Conservation (phyloP, 2,888 invertebrate species). For the Argyra leucocephala region DNA sequence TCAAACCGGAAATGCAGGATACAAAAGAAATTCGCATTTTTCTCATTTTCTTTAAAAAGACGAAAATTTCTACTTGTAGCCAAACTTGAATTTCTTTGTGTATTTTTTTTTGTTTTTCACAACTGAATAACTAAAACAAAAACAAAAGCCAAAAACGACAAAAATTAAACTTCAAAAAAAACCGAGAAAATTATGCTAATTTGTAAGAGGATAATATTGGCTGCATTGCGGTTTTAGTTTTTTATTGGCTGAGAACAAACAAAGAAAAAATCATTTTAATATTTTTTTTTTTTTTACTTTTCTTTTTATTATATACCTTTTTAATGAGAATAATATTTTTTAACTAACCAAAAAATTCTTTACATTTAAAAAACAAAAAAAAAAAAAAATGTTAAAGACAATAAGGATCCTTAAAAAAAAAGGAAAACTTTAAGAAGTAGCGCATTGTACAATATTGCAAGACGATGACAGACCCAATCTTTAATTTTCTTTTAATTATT, state of each 20-base stretch:
- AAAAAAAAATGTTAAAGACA: no score
- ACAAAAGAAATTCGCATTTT: neutral
- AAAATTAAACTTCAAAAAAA: neutral
- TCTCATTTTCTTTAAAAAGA: neutral
- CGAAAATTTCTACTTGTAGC: neutral
- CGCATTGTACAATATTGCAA: no score
- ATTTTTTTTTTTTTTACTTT: no score
- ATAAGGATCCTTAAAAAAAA: no score
- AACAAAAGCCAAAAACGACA: neutral
- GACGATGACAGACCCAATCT: no score
- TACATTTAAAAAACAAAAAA: no score
- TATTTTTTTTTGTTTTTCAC: neutral
- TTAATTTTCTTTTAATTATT: no score
- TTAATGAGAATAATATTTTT: no score
- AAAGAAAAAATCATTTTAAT: neutral
- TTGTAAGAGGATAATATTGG: neutral
- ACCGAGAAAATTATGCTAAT: neutral
- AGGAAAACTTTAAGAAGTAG: no score
- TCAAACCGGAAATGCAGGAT: neutral
- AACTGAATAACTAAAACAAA: no score
- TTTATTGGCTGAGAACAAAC: neutral
- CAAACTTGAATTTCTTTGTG: neutral
- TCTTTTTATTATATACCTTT: no score
- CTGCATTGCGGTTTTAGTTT: neutral
- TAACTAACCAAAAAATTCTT: no score